Evolutionary conservation across 2,797 vertebrate genomes (phyloP), one percentile per base, ranked within the genome.

Genomic region (Sciaenops ocellatus): DNA sequence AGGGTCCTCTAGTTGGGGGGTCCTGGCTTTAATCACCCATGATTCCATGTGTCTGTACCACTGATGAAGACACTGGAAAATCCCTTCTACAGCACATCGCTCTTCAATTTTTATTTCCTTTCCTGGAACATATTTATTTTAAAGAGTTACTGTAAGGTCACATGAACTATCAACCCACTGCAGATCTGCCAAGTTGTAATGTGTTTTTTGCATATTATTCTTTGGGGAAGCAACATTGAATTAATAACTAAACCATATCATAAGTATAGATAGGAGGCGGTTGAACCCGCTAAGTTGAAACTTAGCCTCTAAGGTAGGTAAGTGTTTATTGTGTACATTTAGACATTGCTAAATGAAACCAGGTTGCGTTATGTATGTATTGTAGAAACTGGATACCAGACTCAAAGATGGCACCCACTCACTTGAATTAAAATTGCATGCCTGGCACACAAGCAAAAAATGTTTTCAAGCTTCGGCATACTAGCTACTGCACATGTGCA

Each of bases 11-110:
- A 44, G 34, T 68, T 5, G 1, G 44, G 51, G 16, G 18, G 51
- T 60, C 42, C 71, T 44, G 10, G 30, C 30, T 67, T 64, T 78
- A 28, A 78, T 74, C 55, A 56, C 12, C 48, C 20, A 16, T 46
- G 20, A 76, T 62, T 71, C 50, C 34, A n/a, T 24, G 55, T 26
- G 67, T 17, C 44, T 55, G n/a, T 10, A 20, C 57, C 13, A n/a
- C 52, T 69, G 52, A 54, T 47, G 7, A 38, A 62, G 60, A 77
- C 48, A 69, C 41, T 47, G 56, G 24, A 62, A 67, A 74, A 51
- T 55, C 69, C n/a, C 59, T 10, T 62, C 26, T 3, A 13, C 42
- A 34, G 20, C 52, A 65, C 56, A 18, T 54, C 42, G 54, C 28
- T 59, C 65, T 3, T 48, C 17, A 48, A 10, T 44, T 51, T 34